Percentiles rank a stretch among this genome's conserved stretches.
Evolutionary conservation across 2,888 invertebrate genomes (phyloP).

Genomic region (Volucella zonaria): DNA sequence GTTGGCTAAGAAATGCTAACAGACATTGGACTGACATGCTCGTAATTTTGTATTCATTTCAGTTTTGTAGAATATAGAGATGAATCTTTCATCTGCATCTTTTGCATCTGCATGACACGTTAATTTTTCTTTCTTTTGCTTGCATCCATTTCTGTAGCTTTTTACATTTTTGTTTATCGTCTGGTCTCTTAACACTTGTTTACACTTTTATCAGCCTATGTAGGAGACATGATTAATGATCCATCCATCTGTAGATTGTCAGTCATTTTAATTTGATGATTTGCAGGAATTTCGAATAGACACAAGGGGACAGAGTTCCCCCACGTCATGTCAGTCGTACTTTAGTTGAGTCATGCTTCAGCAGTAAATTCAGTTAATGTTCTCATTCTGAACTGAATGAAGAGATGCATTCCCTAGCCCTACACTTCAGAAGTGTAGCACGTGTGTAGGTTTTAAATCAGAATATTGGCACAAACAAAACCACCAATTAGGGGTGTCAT

Average conservation of each 20-base stretch:
- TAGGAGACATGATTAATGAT: slow-evolving; percentile 26
- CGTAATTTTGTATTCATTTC: no score
- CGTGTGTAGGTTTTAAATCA: slow-evolving; percentile 1
- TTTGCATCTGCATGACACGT: no score
- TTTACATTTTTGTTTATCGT: no score
- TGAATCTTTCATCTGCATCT: no score
- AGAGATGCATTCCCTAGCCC: slow-evolving; percentile 4
- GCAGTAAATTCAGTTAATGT: background rate
- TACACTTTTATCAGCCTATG: background rate
- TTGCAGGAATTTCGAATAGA: slow-evolving; percentile 25
- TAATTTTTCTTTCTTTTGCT: no score
- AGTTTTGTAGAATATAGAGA: no score
- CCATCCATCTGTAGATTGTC: slow-evolving; percentile 3
- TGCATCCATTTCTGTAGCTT: no score
- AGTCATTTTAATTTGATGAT: slow-evolving; percentile 14
- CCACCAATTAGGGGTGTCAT: no score
- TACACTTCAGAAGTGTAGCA: background rate
- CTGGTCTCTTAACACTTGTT: no score
- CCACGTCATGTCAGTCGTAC: background rate
- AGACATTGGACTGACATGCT: background rate
- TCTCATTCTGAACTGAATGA: background rate
- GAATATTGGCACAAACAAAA: no score
- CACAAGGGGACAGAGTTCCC: background rate
- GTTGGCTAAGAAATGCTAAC: background rate
- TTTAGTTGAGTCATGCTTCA: background rate